Evolutionary conservation across 2,113 vertebrate genomes (phyloP).

Genomic region (Crotalus tigris): DNA sequence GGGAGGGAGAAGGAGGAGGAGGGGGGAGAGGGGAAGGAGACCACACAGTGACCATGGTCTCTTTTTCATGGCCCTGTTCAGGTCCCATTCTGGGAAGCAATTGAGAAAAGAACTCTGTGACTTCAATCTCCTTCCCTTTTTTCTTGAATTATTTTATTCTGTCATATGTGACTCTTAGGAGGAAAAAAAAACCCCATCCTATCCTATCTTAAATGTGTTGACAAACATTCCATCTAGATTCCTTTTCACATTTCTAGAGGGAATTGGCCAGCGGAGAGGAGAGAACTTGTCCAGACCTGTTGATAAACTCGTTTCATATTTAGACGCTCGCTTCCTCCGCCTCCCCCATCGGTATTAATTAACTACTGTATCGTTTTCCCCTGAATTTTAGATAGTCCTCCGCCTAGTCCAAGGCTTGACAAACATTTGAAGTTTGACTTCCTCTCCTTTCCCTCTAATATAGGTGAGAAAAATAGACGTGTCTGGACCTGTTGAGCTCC

Average conservation of each 20-base stretch:
- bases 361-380: constrained; percentile 8
- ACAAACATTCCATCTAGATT: constrained; percentile 8
- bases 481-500: not conserved
- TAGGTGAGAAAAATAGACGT: constrained; percentile 30
- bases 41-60: not conserved
- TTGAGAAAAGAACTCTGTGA: not conserved
- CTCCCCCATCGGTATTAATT: constrained; percentile 17
- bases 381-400: not conserved
- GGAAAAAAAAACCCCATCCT: not conserved
- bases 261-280: not conserved
- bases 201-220: not conserved
- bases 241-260: not conserved
- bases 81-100: not conserved
- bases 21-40: accelerated
- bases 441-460: not conserved
- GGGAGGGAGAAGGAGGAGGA: too few species aligned
- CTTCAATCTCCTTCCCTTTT: not conserved
- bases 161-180: not conserved
- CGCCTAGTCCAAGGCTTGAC: not conserved
- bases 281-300: not conserved
- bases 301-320: not conserved
- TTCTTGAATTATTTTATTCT: not conserved
- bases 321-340: not conserved
- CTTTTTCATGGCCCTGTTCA: not conserved
- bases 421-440: not conserved